These are phyloP conservation scores for Eumeta japonica DNA, from an alignment of 1,140 invertebrate genomes.

Conservation along the genomic window DNA sequence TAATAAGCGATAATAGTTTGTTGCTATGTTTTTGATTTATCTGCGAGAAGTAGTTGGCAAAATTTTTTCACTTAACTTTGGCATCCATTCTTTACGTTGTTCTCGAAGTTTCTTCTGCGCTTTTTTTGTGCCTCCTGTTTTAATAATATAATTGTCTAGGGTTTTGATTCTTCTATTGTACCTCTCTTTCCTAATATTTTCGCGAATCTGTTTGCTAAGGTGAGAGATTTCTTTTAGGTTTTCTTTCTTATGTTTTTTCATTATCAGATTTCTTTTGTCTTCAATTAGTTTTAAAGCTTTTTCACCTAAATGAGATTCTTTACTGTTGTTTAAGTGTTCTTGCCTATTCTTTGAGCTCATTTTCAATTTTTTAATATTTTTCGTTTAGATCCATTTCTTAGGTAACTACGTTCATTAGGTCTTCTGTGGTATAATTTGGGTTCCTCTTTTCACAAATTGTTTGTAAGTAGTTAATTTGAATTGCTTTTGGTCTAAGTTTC, in stretches of 20 bases:
- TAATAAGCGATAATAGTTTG: no score
- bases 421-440: slow-evolving; percentile 6
- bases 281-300: slow-evolving; percentile 17
- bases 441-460: slow-evolving; percentile 6
- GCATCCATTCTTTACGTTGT: slow-evolving; percentile 16
- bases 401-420: slow-evolving; percentile 6
- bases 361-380: slow-evolving; percentile 15
- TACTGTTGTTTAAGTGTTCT: slow-evolving; percentile 6
- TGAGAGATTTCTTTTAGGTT: no score
- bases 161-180: slow-evolving; percentile 10
- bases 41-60: neutral
- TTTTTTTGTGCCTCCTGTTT: slow-evolving; percentile 15
- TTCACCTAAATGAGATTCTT: slow-evolving; percentile 11
- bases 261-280: slow-evolving; percentile 13
- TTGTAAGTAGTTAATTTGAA: slow-evolving; percentile 6
- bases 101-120: slow-evolving; percentile 14
- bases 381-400: slow-evolving; percentile 10
- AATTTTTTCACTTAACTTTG: slow-evolving; percentile 10
- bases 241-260: no score
- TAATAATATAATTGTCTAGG: slow-evolving; percentile 12
- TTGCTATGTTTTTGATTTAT: no score
- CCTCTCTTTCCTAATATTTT: slow-evolving; percentile 13
- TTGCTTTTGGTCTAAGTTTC: slow-evolving; percentile 14
- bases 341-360: slow-evolving; percentile 10
- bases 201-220: slow-evolving; percentile 17